A percentile compares a stretch with the other conserved stretches of the same genome.
Conservation (phyloP, 2,113 vertebrate species). For the Merops nubicus region DNA sequence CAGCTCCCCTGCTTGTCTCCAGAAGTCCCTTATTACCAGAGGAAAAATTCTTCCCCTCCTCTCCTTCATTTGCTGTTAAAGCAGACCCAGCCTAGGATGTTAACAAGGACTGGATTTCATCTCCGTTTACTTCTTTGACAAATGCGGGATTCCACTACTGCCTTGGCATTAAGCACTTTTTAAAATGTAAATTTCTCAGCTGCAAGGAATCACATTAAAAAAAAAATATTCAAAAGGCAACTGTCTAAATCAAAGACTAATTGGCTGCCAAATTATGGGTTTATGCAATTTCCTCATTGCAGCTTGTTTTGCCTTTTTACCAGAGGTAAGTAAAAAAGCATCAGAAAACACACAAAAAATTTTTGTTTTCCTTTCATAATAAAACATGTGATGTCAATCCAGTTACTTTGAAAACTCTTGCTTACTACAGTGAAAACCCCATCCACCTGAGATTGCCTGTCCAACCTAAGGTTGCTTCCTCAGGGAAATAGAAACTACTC, state of each 20-base stretch:
- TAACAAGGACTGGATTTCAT: conserved; percentile 24
- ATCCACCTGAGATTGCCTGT: neutral
- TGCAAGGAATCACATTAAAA: conserved; percentile 66
- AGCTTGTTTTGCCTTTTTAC: conserved; percentile 51
- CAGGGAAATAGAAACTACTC: neutral
- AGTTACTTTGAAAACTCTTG: conserved; percentile 25
- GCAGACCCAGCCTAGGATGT: neutral
- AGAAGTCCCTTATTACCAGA: neutral
- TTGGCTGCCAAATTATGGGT: conserved; percentile 79
- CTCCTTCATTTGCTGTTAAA: neutral
- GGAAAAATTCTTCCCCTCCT: neutral
- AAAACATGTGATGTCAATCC: conserved; percentile 47
- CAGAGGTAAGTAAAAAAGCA: conserved; percentile 68
- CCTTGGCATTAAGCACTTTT: conserved; percentile 76
- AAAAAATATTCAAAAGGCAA: conserved; percentile 61
- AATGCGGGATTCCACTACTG: conserved; percentile 68
- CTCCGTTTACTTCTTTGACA: conserved; percentile 63
- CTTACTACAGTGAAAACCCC: neutral
- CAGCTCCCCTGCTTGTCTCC: neutral
- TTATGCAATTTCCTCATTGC: conserved; percentile 51
- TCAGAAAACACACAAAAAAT: conserved; percentile 64
- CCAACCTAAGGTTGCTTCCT: neutral
- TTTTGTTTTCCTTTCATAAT: conserved; percentile 74
- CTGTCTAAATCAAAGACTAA: conserved; percentile 81
- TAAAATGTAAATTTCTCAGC: conserved; percentile 80